phyloP scores from a whole-genome alignment of 2,113 vertebrate species.

The Pantherophis guttatus region DNA sequence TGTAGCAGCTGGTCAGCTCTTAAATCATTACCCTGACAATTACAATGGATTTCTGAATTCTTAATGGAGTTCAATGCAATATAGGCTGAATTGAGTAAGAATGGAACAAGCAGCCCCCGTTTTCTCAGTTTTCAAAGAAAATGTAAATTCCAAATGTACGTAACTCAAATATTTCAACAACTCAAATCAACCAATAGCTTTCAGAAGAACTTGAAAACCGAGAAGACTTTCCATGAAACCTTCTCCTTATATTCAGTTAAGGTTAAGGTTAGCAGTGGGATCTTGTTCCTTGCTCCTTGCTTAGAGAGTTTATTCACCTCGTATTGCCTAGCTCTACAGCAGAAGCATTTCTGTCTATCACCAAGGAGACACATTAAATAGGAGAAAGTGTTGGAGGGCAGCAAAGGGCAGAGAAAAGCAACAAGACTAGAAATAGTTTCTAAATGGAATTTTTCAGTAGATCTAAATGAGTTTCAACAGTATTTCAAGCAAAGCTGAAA shows the following conservation, averaged over 20 bases:
- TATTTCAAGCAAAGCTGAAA: not conserved
- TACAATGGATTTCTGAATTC: not conserved
- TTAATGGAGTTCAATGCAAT: not conserved
- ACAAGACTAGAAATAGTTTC: not conserved
- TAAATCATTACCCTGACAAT: not conserved
- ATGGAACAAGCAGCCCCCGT: not conserved
- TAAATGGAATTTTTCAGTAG: rapidly evolving
- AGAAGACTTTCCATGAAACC: not conserved
- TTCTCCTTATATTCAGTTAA: not conserved
- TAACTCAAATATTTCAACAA: not conserved
- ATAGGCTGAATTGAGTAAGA: too few species aligned
- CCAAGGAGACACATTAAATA: not conserved
- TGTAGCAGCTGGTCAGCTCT: too few species aligned
- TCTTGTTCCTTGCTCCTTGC: not conserved
- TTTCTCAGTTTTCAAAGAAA: not conserved
- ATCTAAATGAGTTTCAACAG: not conserved
- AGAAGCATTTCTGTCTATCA: not conserved
- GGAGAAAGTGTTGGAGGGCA: not conserved
- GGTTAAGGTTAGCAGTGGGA: not conserved
- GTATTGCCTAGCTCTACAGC: not conserved
- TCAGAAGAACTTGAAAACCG: not conserved
- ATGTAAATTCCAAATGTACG: not conserved
- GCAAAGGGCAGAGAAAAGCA: rapidly evolving
- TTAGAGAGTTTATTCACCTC: not conserved
- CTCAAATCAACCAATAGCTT: not conserved